Conservation (phyloP, 2,797 vertebrate genomes). For the Dermochelys coriacea region DNA sequence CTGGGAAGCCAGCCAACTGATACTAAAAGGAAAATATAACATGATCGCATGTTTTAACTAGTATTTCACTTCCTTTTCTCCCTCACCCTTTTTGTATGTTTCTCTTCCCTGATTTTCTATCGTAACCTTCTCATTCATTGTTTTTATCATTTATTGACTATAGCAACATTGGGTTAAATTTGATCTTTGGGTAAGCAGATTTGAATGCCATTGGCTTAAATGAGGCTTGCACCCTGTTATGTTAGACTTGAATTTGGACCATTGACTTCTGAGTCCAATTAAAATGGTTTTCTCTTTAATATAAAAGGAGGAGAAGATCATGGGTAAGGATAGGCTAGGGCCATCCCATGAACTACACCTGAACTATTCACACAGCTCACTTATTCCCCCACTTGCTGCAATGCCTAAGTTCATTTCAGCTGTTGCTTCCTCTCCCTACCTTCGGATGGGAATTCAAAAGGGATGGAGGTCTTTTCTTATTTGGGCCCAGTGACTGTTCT, state of each 20-base stretch:
- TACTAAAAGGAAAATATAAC: constrained; percentile 42
- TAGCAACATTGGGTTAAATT: neutral
- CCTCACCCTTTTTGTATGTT: constrained; percentile 10
- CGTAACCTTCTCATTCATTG: neutral
- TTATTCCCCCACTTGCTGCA: neutral
- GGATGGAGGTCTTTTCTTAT: neutral
- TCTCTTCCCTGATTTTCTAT: neutral
- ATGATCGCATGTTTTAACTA: constrained; percentile 46
- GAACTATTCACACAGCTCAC: neutral
- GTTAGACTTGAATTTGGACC: neutral
- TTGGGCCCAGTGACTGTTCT: neutral
- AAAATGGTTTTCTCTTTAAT: neutral
- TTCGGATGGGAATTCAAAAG: neutral
- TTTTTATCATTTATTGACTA: neutral
- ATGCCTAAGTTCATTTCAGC: neutral
- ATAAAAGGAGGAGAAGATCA: neutral
- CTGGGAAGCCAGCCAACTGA: constrained; percentile 63
- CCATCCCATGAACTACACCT: neutral
- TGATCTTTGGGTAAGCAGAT: neutral
- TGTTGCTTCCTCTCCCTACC: neutral
- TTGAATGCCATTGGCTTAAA: neutral
- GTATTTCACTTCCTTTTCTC: constrained; percentile 55
- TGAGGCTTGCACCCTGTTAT: neutral
- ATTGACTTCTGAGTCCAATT: neutral
- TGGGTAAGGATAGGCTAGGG: neutral